Base-by-base conservation (phyloP, 1,140 invertebrate genomes). In the Sycophaga agraensis region DNA sequence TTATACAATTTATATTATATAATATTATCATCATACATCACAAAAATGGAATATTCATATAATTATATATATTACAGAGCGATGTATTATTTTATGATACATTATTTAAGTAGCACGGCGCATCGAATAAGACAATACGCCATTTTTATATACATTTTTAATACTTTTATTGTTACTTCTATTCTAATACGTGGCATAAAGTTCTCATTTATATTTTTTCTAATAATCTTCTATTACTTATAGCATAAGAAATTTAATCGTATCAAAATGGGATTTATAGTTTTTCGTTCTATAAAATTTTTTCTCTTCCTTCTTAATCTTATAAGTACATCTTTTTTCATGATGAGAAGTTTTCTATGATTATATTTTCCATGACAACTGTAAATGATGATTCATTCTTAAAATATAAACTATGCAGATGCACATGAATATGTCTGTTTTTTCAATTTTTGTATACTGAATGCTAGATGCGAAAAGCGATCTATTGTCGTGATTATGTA, bases 401-500 rank as follows among this genome's bases (percentile, higher is more conserved):
- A 31, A 50, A 49, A 56, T 43, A 59, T 50, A n/a, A n/a, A 48
- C 21, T 55, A 6, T 55, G n/a, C n/a, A n/a, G 31, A 53, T 55
- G 55, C 43, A 61, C 59, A 34, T 40, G 1, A 61, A 58, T 4
- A 31, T 54, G 24, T 35, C 42, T 59, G n/a, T 59, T 42, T 66
- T 43, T 50, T 53, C 16, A 67, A 59, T 43, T 45, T 21, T 72
- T 73, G 70, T 73, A 67, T 76, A 72, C 67, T 76, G 73, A 73
- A 75, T 76, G 74, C 73, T 76, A 72, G 61, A 75, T 76, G 73
- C 72, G 64, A 68, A 62, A 68, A 66, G 70, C 63, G 64, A 69
- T 66, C 66, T 71, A 73, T 58, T 74, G 70, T 68, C 73, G 70
- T 75, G 70, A 66, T 74, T 66, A 73, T 68, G 66, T 63, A 64